Base-by-base conservation (phyloP, 2,113 vertebrate species). In the Clarias magur region DNA sequence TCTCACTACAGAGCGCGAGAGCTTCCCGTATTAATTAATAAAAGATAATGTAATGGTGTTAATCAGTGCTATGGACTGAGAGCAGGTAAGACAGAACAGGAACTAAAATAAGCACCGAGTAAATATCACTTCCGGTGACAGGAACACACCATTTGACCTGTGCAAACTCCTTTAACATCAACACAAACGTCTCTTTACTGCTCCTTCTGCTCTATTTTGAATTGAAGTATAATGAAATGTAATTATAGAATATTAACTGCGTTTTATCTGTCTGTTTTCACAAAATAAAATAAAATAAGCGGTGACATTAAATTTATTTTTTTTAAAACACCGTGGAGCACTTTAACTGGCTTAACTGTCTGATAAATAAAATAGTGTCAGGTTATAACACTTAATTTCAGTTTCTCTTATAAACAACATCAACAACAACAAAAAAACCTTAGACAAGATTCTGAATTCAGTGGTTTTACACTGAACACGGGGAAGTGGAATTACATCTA, bases 101-200 rank as follows among this genome's bases (percentile, higher is more conserved):
- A 62, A 62, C 27, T 81, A 38, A 62, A 80, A 23, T 62, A 60
- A 38, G 13, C 53, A 78, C 53, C 79, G 9, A 34, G 27, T 34
- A 34, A 80, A 81, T 21, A 42, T 62, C 27, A 80, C 78, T 60
- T 59, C 27, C 56, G 75, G 75, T 56, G 48, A 56, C 75, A 79
- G 53, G 53, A 78, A 59, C n/a, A 60, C 76, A 30, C 56, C 13
- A 38, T 62, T 38, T 62, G 10, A 81, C 9, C 19, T 23, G 54
- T 57, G 12, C 23, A 81, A 81, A 17, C 17, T 80, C 10, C 21
- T 79, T 79, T 59, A 57, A 0, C 27, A 57, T 57, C 23, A 60
- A 34, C 54, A 34, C n/a, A 59, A 16, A 0, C 30, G 62, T 62
- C 10, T 38, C 3, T 38, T 62, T 59, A 30, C 16, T 30, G 17